phyloP scores from a whole-genome alignment of 2,113 vertebrate genomes.

The Prochilodus magdalenae region DNA sequence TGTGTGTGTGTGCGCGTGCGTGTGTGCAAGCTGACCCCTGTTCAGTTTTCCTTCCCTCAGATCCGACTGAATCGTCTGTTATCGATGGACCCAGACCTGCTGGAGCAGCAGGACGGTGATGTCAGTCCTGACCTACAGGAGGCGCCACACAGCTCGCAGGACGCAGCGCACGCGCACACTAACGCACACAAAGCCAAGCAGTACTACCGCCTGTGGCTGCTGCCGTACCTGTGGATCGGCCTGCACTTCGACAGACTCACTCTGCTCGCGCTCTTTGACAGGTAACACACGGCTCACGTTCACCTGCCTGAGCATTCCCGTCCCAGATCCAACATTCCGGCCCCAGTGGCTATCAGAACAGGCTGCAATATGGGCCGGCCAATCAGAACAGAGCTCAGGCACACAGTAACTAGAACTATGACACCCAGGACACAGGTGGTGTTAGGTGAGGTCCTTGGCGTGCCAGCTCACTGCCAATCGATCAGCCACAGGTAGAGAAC shows the following conservation, averaged over 20 bases:
- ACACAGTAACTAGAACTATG: no score
- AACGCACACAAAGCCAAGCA: slow-evolving; percentile 87
- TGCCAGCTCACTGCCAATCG: no score
- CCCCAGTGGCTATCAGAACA: no score
- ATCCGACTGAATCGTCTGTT: slow-evolving; percentile 95
- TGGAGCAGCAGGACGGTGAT: slow-evolving; percentile 95
- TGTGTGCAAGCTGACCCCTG: slow-evolving; percentile 60
- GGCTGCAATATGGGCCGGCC: no score
- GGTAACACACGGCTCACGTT: slow-evolving; percentile 70
- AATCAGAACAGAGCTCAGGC: no score
- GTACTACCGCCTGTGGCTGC: slow-evolving; percentile 96
- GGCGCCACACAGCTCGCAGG: slow-evolving; percentile 83
- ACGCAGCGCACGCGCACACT: slow-evolving; percentile 51
- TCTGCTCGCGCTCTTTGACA: slow-evolving; percentile 95
- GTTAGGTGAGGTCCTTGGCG: no score
- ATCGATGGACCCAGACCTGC: slow-evolving; percentile 93
- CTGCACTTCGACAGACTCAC: slow-evolving; percentile 98
- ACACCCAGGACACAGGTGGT: no score
- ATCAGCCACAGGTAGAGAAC: no score
- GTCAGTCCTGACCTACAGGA: slow-evolving; percentile 95
- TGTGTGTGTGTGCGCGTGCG: slow-evolving; percentile 14
- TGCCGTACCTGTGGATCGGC: slow-evolving; percentile 95
- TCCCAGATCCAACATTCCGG: no score
- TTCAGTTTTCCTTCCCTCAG: slow-evolving; percentile 88
- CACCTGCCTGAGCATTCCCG: no score